phyloP scores from a whole-genome alignment of 1,140 invertebrate species.

The Pseudobourletiella spinata region DNA sequence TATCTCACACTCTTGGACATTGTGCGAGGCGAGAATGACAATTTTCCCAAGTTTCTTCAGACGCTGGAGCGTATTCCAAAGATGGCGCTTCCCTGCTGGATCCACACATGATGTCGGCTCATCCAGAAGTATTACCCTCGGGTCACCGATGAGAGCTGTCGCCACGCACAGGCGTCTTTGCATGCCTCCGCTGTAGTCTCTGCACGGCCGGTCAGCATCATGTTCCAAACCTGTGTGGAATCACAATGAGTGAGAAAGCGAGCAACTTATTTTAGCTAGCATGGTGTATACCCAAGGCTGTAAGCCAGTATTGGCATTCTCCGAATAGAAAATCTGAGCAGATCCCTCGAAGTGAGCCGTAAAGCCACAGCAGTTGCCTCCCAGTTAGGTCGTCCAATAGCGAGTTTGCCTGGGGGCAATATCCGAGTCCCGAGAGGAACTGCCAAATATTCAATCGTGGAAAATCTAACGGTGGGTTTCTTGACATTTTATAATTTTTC shows the following conservation, averaged over 20 bases:
- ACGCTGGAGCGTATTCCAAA: constrained; percentile 45
- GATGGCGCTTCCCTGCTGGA: constrained; percentile 45
- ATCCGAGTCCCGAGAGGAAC: neutral
- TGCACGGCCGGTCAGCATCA: neutral
- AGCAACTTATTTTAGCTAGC: neutral
- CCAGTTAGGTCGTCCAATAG: constrained; percentile 6
- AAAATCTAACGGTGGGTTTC: neutral
- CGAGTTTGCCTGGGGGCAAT: neutral
- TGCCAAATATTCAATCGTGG: neutral
- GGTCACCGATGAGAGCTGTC: constrained; percentile 49
- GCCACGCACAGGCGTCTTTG: constrained; percentile 50
- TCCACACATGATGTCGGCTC: constrained; percentile 48
- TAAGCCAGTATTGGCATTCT: neutral
- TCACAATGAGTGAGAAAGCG: too few relatives aligned
- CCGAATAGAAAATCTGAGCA: neutral
- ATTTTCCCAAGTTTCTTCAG: neutral
- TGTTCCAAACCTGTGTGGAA: constrained; percentile 12
- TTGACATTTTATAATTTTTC: neutral
- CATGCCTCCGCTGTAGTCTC: constrained; percentile 45
- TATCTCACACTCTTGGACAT: constrained; percentile 16
- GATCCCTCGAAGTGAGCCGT: neutral
- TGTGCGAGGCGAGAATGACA: constrained; percentile 3
- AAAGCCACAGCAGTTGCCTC: neutral
- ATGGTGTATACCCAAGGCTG: constrained; percentile 1
- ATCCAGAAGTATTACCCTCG: constrained; percentile 43